Evolutionary conservation across 2,888 invertebrate species (phyloP), one percentile per base, ranked within the genome.

Genomic region (Cantharis rufa): DNA sequence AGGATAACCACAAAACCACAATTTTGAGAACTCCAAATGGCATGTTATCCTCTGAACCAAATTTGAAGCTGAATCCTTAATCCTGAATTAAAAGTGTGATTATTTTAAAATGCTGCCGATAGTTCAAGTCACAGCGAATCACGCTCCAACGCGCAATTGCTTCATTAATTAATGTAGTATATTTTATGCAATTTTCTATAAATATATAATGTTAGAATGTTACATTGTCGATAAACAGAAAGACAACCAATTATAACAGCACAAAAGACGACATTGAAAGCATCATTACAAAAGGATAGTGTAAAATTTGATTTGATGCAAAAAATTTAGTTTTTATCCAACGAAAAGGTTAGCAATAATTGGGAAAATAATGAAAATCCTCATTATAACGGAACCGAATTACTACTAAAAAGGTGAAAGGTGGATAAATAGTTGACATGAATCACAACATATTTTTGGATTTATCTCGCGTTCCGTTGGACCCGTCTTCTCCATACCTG

Each of bases 381-480:
- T 48, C 32, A 66, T 66, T 68, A 66, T 48, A 69, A 73, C 69
- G 69, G 28, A 73, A 72, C 48, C 72, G 76, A 69, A 70, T 76
- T 72, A 16, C 28, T 32, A 70, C 72, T 72, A 64, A 72, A 70
- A 69, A 76, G 72, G 76, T 69, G 76, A 76, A 76, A 76, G 76
- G 76, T 76, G 73, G 69, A 63, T 69, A 73, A 68, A 73, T 48
- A 13, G 48, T 48, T 48, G 48, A 48, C 48, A 48, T 48, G 48
- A 48, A 48, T 48, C 48, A 48, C n/a, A 48, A 48, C 48, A 48
- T n/a, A 48, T 48, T 48, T 48, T 48, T 48, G 48, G 48, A 48
- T 48, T 48, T n/a, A 72, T 66, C 61, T 64, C 72, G 66, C 72
- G 61, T 72, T 72, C 66, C 24, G 63, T 71, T 27, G 15, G 16